These are phyloP conservation scores for Anguilla megastoma DNA, from an alignment of 2,797 vertebrate genomes.

Conservation along the genomic window DNA sequence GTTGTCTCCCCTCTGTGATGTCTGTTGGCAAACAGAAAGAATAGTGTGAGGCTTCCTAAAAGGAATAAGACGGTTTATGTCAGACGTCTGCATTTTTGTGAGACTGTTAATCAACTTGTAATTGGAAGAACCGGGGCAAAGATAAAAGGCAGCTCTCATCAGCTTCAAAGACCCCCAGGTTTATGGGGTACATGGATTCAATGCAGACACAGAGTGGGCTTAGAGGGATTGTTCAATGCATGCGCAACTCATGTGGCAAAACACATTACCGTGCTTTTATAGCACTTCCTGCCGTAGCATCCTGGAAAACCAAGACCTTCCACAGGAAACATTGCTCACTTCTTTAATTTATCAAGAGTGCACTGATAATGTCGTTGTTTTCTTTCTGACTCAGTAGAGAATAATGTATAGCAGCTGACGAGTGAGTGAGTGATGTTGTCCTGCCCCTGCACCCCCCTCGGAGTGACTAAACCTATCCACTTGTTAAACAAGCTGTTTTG, in stretches of 20 bases:
- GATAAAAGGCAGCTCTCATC: neutral
- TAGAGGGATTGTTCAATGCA: neutral
- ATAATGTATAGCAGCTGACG: neutral
- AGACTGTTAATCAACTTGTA: conserved; percentile 13
- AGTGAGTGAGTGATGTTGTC: neutral
- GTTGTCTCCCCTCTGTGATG: neutral
- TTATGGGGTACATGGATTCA: conserved; percentile 3
- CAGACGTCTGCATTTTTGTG: neutral
- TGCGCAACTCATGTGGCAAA: neutral
- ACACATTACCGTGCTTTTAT: neutral
- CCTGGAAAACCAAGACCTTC: neutral
- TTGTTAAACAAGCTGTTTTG: neutral
- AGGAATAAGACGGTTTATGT: neutral
- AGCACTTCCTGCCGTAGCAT: neutral
- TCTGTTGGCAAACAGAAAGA: neutral
- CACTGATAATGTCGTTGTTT: neutral
- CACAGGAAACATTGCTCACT: neutral
- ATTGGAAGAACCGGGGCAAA: conserved; percentile 5
- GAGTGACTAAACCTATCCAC: neutral
- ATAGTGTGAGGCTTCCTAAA: neutral
- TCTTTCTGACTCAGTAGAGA: neutral
- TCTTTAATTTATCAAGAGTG: neutral
- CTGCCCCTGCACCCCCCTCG: neutral
- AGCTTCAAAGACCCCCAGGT: neutral
- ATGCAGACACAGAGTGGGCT: neutral